A percentile compares a stretch with the other conserved stretches of the same genome.
Evolutionary conservation across 64 coral and sea anemone species (phyloP).

Genomic region (Exaiptasia diaphana): DNA sequence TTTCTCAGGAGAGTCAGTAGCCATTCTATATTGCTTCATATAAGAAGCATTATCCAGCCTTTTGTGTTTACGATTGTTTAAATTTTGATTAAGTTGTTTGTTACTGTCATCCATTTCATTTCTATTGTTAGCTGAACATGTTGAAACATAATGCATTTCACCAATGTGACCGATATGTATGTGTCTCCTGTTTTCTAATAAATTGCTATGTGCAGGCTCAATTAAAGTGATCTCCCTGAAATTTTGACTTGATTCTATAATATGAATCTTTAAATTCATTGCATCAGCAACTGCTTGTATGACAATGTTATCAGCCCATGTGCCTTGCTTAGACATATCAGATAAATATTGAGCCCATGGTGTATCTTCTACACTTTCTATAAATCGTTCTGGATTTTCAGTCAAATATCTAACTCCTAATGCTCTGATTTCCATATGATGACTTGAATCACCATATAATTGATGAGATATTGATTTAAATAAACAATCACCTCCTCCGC

Average conservation of each 20-base stretch:
- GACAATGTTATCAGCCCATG: conserved; percentile 18
- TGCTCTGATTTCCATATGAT: conserved; percentile 9
- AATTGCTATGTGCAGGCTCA: background rate
- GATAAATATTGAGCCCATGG: conserved; percentile 6
- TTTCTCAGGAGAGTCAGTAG: background rate
- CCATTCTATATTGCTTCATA: background rate
- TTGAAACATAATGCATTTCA: conserved; percentile 2
- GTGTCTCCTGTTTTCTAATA: background rate
- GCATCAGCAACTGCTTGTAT: conserved; percentile 56
- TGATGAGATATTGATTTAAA: conserved; percentile 41
- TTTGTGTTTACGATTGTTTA: conserved; percentile 22
- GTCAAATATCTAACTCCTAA: background rate
- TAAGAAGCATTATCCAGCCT: conserved; percentile 6
- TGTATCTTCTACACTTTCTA: background rate
- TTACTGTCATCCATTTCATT: background rate
- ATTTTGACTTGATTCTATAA: conserved; percentile 16
- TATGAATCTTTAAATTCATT: conserved; percentile 12
- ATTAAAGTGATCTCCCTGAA: conserved; percentile 7
- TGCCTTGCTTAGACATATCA: background rate
- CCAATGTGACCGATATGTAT: conserved; percentile 1
- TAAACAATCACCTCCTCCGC: conserved; percentile 31
- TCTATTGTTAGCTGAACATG: conserved; percentile 14
- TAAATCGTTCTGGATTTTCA: conserved; percentile 2
- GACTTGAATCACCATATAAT: conserved; percentile 1
- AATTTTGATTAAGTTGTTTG: background rate